These are phyloP conservation scores for Poeciliopsis presidionis DNA, from an alignment of 2,797 vertebrate species.

Conservation along the genomic window DNA sequence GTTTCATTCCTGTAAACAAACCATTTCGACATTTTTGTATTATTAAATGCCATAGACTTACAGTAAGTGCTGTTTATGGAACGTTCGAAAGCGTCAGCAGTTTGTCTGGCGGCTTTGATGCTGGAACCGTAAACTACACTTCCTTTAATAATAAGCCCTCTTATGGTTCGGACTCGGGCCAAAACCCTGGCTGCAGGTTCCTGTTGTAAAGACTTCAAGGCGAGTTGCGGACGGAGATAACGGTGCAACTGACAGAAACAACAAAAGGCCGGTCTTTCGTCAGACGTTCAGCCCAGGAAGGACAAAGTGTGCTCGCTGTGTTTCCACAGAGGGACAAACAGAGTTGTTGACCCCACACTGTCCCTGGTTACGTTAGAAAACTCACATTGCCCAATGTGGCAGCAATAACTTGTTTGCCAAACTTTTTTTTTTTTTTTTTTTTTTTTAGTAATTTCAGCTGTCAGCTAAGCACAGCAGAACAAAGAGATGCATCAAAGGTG, in stretches of 20 bases:
- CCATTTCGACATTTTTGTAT: not conserved
- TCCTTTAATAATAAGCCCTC: conserved; percentile 7
- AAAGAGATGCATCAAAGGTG: not conserved
- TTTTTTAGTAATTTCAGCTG: not conserved
- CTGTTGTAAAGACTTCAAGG: conserved; percentile 36
- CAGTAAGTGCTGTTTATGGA: not conserved
- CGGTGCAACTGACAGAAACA: conserved; percentile 12
- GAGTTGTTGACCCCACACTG: not conserved
- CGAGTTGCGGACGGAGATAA: conserved; percentile 4
- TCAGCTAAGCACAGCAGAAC: not conserved
- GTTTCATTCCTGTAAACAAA: not conserved
- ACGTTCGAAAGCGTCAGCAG: not conserved
- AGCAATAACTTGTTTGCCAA: not conserved
- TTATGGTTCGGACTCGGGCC: not conserved
- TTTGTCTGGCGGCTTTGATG: not conserved
- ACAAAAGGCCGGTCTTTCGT: conserved; percentile 22
- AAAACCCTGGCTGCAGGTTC: conserved; percentile 12
- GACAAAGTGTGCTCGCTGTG: conserved; percentile 14
- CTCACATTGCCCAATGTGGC: not conserved
- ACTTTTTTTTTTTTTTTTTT: not conserved
- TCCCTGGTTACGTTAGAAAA: conserved; percentile 1
- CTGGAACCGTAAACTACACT: not conserved
- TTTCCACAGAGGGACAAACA: conserved; percentile 14
- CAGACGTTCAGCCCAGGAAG: conserved; percentile 20
- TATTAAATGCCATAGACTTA: not conserved